Evolutionary conservation across 2,888 invertebrate genomes (phyloP).

Genomic region (Netelia inedita): DNA sequence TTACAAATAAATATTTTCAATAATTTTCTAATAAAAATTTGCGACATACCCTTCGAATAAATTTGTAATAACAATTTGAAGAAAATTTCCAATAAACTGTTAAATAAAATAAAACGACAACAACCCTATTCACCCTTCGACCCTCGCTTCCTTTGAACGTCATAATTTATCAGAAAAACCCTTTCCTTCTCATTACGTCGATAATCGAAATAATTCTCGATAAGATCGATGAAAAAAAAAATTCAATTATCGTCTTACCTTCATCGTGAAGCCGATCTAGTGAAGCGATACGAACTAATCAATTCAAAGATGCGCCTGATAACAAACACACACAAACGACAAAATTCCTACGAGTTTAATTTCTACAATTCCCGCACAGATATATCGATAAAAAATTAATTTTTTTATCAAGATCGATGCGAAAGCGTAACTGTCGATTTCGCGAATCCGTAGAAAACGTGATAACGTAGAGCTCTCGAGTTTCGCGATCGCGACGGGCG

Average conservation of each 20-base stretch:
- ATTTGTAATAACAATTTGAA: background rate
- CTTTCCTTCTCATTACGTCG: background rate
- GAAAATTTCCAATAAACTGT: background rate
- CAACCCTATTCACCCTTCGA: too few species aligned
- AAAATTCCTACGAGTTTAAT: background rate
- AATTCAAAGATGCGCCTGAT: constrained; percentile 36
- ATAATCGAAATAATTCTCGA: background rate
- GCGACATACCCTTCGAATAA: too few species aligned
- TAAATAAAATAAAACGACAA: too few species aligned
- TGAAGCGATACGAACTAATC: constrained; percentile 30
- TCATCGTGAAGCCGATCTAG: constrained; percentile 69
- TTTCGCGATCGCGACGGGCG: constrained; percentile 50
- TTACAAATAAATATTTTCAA: too few species aligned
- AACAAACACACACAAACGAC: background rate
- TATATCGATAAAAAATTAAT: background rate
- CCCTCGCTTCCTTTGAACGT: constrained; percentile 5
- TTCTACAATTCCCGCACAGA: background rate
- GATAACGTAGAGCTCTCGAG: constrained; percentile 15
- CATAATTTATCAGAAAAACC: background rate
- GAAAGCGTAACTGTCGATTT: background rate
- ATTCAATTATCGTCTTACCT: constrained; percentile 71
- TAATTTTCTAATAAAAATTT: too few species aligned
- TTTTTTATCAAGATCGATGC: background rate
- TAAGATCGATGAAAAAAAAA: background rate
- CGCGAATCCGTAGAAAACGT: background rate